Evolutionary conservation across 1,140 invertebrate genomes (phyloP).

Genomic region (Drosophila paulistorum): DNA sequence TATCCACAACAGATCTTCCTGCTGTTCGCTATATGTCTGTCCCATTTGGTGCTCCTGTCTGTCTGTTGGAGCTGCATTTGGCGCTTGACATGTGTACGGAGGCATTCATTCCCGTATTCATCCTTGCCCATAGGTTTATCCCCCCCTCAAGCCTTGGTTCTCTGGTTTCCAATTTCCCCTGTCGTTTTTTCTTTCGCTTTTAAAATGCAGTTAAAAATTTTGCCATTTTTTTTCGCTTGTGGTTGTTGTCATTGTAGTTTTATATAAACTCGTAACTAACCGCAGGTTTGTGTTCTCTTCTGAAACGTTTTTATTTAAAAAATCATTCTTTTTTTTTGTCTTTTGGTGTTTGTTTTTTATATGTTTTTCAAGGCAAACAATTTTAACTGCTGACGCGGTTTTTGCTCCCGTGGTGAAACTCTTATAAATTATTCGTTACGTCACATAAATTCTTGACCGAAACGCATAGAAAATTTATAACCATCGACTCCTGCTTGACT

Average conservation of each 20-base stretch:
- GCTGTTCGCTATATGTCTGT: slow-evolving; percentile 30
- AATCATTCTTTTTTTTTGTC: slow-evolving; percentile 8
- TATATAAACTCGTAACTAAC: slow-evolving; percentile 80
- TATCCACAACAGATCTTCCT: slow-evolving; percentile 39
- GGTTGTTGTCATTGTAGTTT: slow-evolving; percentile 58
- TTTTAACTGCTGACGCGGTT: slow-evolving; percentile 78
- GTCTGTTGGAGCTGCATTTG: slow-evolving; percentile 76
- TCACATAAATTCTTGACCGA: slow-evolving; percentile 75
- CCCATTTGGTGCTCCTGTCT: slow-evolving; percentile 12
- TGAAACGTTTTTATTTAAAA: slow-evolving; percentile 15
- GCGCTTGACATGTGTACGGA: slow-evolving; percentile 74
- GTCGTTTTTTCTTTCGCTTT: slow-evolving; percentile 37
- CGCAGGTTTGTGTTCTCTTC: slow-evolving; percentile 74
- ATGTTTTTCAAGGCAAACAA: slow-evolving; percentile 65
- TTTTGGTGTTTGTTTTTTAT: slow-evolving; percentile 20
- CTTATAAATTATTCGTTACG: slow-evolving; percentile 76
- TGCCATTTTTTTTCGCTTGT: slow-evolving; percentile 52
- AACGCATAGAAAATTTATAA: slow-evolving; percentile 64
- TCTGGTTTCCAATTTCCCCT: slow-evolving; percentile 21
- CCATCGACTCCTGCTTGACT: slow-evolving; percentile 34
- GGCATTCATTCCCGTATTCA: slow-evolving; percentile 5
- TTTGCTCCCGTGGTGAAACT: slow-evolving; percentile 40
- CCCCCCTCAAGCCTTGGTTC: neutral
- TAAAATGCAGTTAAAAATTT: slow-evolving; percentile 77
- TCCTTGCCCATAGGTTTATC: slow-evolving; percentile 4